Evolutionary conservation across 2,888 invertebrate species (phyloP), one percentile per base, ranked within the genome.

Genomic region (Thelaira solivaga): DNA sequence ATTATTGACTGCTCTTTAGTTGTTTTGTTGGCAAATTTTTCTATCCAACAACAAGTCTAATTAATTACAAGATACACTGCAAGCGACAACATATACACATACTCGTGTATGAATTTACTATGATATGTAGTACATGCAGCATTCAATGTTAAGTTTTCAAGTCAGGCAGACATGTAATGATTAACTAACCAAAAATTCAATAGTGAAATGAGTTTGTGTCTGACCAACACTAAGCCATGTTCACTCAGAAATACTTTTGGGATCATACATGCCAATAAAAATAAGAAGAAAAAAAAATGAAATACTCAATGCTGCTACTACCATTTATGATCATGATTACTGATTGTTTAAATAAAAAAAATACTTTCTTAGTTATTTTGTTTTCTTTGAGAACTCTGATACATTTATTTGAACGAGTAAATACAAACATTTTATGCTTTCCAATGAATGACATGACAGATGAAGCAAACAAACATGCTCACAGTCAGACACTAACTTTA

Each of bases 301-400:
- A 72, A 59, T 53, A 84, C 85, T 85, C 85, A 85, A 85, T 83
- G 85, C 86, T 71, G 51, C 71, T 72, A 72, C 64, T 86, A 86
- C 85, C 86, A 86, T 86, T 86, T 86, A 85, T 84, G 84, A 86
- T 86, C 84, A 85, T 82, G 85, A 84, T 84, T 83, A 84, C 86
- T 86, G 86, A 86, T 86, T 84, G 84, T 68, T 71, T 51, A 0
- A 26, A 47, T 47, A 36, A 45, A 67, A 45, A 29, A 16, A 67
- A 62, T 18, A 41, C 26, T 74, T 77, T 47, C 34, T 51, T 41
- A 39, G 26, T 69, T 43, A 39, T 61, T 61, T 31, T 16, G 20
- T 24, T 39, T 68, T 34, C 22, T 29, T 39, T 13, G 29, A 24
- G 51, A 43, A 49, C 8, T 41, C 43, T 31, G 43, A 36, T 41